Conservation (phyloP, 2,888 invertebrate genomes). For the Deilephila porcellus region DNA sequence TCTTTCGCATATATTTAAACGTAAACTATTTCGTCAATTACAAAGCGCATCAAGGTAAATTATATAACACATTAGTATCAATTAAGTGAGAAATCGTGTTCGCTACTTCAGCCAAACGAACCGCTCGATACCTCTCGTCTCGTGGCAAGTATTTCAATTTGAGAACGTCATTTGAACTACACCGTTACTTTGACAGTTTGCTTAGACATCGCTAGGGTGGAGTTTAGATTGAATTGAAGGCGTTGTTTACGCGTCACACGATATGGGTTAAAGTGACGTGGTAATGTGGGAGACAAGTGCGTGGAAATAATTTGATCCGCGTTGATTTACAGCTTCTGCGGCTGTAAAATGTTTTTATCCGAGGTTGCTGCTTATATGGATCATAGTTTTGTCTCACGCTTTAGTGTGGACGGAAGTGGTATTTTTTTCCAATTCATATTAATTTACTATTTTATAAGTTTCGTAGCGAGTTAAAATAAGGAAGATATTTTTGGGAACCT, state of each 20-base stretch:
- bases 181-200: constrained; percentile 65
- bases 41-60: constrained; percentile 29
- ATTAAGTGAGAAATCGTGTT: constrained; percentile 55
- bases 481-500: too few relatives aligned
- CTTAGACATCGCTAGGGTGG: constrained; percentile 54
- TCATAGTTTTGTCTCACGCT: too few relatives aligned
- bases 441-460: too few relatives aligned
- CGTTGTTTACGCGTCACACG: constrained; percentile 57
- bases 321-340: too few relatives aligned
- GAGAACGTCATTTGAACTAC: constrained; percentile 65
- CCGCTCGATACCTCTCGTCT: constrained; percentile 51
- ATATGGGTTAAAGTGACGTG: constrained; percentile 57
- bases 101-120: constrained; percentile 52
- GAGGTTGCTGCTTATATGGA: too few relatives aligned
- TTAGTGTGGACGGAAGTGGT: too few relatives aligned
- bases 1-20: neutral
- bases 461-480: too few relatives aligned
- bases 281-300: constrained; percentile 34
- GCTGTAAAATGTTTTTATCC: too few relatives aligned
- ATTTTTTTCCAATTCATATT: too few relatives aligned
- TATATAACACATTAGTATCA: constrained; percentile 33
- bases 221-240: constrained; percentile 66
- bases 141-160: constrained; percentile 65
- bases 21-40: neutral
- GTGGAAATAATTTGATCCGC: too few relatives aligned